Evolutionary conservation across 2,797 vertebrate species (phyloP).

Genomic region (Pangasius macronema): DNA sequence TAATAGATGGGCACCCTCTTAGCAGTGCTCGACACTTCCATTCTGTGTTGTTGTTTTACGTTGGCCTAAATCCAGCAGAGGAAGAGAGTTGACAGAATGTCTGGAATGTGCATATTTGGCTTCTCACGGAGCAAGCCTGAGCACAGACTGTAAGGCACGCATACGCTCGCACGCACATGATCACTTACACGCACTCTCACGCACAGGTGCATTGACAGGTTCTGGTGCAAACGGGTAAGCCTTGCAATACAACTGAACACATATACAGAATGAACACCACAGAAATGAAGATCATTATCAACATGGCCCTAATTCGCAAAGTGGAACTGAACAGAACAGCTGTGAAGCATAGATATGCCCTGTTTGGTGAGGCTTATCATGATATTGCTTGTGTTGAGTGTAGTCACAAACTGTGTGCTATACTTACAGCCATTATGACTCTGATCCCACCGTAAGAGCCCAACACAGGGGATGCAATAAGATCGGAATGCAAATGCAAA

Average conservation of each 20-base stretch:
- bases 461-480: conserved; percentile 81
- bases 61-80: conserved; percentile 38
- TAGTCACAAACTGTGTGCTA: conserved; percentile 6
- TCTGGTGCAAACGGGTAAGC: background rate
- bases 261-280: background rate
- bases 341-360: conserved; percentile 7
- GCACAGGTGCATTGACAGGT: conserved; percentile 36
- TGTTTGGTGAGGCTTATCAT: conserved; percentile 3
- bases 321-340: background rate
- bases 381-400: background rate
- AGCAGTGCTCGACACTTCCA: conserved; percentile 35
- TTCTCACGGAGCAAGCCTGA: conserved; percentile 50
- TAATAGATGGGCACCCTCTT: conserved; percentile 31
- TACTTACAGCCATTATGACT: conserved; percentile 84
- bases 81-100: conserved; percentile 55
- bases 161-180: conserved; percentile 32
- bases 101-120: conserved; percentile 60
- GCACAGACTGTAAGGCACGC: conserved; percentile 43
- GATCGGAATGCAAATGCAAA: conserved; percentile 75
- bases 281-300: background rate
- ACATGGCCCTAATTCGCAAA: background rate
- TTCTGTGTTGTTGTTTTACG: conserved; percentile 27
- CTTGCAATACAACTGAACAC: background rate
- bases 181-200: conserved; percentile 43
- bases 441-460: conserved; percentile 79